A percentile compares a stretch with the other conserved stretches of the same genome.
Conservation (phyloP, 2,797 vertebrate species). For the Macropus fuliginosus region DNA sequence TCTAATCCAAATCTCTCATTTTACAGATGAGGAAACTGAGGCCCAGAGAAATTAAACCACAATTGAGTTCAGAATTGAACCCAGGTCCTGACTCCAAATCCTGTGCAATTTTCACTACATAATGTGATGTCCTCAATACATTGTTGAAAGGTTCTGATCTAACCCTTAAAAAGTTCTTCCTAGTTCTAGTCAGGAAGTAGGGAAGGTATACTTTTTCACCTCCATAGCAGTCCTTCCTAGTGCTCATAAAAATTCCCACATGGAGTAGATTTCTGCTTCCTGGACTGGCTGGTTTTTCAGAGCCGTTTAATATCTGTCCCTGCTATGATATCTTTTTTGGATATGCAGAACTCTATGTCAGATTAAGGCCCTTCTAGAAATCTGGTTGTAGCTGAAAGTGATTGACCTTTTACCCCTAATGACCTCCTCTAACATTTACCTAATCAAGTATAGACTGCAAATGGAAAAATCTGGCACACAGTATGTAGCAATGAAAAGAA, state of each 20-base stretch:
- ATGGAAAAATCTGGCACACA: background rate
- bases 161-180: background rate
- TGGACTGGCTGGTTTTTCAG: background rate
- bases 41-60: background rate
- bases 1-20: background rate
- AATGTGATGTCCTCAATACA: background rate
- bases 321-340: background rate
- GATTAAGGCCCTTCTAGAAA: background rate
- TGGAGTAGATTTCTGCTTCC: background rate
- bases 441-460: background rate
- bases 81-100: background rate
- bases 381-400: background rate
- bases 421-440: background rate
- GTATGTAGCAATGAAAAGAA: background rate
- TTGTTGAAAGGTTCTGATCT: background rate
- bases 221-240: background rate
- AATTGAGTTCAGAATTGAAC: background rate
- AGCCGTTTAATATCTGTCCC: background rate
- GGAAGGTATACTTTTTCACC: background rate
- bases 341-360: background rate
- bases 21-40: background rate
- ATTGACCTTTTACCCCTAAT: slow-evolving; percentile 4
- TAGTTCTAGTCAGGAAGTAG: background rate
- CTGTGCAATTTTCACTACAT: background rate
- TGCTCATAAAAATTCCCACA: background rate